Conservation (phyloP, 2,888 invertebrate genomes). For the Noctua comes region DNA sequence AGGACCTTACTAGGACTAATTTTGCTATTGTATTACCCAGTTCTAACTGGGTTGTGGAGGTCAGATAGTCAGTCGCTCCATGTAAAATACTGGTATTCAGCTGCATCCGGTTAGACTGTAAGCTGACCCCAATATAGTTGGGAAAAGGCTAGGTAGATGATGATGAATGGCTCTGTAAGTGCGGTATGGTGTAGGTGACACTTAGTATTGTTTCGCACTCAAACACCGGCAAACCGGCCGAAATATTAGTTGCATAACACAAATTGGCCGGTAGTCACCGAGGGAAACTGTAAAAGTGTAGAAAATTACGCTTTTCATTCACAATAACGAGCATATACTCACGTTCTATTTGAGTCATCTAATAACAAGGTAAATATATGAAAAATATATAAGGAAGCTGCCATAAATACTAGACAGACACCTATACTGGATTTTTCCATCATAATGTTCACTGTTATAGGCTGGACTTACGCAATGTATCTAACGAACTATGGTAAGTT, state of each 20-base stretch:
- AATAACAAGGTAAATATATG: slow-evolving; percentile 60
- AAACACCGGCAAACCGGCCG: slow-evolving; percentile 36
- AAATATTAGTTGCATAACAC: slow-evolving; percentile 50
- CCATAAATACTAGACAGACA: slow-evolving; percentile 33
- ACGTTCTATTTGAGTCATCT: slow-evolving; percentile 51
- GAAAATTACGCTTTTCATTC: slow-evolving; percentile 55
- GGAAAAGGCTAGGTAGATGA: no score
- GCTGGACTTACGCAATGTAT: slow-evolving; percentile 40
- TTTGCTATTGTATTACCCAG: slow-evolving; percentile 20
- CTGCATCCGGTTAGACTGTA: no score
- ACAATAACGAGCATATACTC: slow-evolving; percentile 27
- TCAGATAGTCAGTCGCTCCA: no score
- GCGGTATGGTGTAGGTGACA: slow-evolving; percentile 15
- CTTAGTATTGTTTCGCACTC: slow-evolving; percentile 39
- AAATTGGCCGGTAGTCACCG: slow-evolving; percentile 33
- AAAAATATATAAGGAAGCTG: slow-evolving; percentile 56
- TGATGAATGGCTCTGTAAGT: slow-evolving; percentile 24
- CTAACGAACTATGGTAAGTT: slow-evolving; percentile 25
- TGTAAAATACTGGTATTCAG: no score
- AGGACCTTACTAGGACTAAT: background rate
- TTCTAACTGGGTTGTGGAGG: no score
- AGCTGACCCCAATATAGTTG: no score
- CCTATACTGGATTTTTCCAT: slow-evolving; percentile 62
- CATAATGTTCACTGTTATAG: slow-evolving; percentile 50
- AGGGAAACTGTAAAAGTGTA: slow-evolving; percentile 50